Conservation (phyloP, 2,113 vertebrate genomes). For the Ameiurus melas region DNA sequence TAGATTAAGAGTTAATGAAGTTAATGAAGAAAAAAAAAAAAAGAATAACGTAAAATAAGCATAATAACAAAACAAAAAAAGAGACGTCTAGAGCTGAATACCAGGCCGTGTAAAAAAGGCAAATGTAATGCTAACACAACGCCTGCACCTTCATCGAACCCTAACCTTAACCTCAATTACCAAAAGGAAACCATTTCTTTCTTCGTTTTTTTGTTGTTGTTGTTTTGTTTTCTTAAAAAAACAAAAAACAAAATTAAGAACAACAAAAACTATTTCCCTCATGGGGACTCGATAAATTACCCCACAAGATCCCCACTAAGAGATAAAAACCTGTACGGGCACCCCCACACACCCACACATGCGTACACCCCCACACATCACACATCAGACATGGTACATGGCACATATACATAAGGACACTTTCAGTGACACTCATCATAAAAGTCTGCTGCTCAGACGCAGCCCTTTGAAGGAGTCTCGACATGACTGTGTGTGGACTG, state of each 20-base stretch:
- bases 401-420: not conserved
- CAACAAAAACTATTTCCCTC: not conserved
- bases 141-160: not conserved
- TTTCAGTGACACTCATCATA: not conserved
- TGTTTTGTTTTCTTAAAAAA: too few relatives aligned
- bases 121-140: not conserved
- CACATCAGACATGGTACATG: not conserved
- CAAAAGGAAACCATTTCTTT: not conserved
- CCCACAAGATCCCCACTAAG: not conserved
- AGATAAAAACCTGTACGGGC: not conserved
- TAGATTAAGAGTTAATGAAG: too few relatives aligned
- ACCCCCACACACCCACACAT: not conserved
- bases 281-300: not conserved
- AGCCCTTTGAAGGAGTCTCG: not conserved
- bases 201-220: not conserved
- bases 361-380: not conserved
- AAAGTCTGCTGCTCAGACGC: not conserved
- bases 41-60: too few relatives aligned
- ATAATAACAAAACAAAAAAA: not conserved
- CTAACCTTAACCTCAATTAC: not conserved
- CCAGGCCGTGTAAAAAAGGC: not conserved
- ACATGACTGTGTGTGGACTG: not conserved
- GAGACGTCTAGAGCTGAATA: not conserved
- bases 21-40: not conserved
- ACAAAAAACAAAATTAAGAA: too few relatives aligned